Evolutionary conservation across 2,888 invertebrate species (phyloP), one percentile per base, ranked within the genome.

Genomic region (Oxytorus armatus): DNA sequence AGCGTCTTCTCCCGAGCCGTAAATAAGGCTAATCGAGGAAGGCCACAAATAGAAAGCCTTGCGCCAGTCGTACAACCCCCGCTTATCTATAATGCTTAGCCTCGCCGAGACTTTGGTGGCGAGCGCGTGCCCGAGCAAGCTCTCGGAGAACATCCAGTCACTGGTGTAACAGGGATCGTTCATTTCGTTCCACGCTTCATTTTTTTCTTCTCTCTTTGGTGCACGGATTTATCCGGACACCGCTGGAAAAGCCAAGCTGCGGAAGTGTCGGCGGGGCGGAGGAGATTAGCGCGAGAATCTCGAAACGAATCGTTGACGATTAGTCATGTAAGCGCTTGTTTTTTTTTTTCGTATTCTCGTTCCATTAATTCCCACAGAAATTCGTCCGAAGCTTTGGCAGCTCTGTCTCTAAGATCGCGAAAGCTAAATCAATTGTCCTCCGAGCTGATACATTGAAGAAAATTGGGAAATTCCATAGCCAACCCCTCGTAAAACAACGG

Each of bases 11-110:
- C n/a, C n/a, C 81, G 66, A 74, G 81, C 81, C 79, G 76, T 83
- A 86, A 87, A 86, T 83, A 86, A 84, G 79, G 68, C 85, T 83
- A 84, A 87, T 85, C 86, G 84, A 65, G 79, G 36, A 39, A 57
- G 75, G 66, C 82, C 81, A 61, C 68, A 84, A 87, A 87, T 85
- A 87, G 85, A 83, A 82, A 83, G 70, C 76, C 55, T 72, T 80
- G 69, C 74, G 75, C 53, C 78, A 59, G 75, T 72, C 72, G 59
- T 51, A 70, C n/a, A n/a, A n/a, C 61, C 11, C 21, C 16, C 47
- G 75, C 70, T 47, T 76, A 74, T 73, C 79, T 72, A 16, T 39
- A 65, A 51, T 77, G 79, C 80, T 82, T 72, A 77, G 77, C 73
- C 72, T 81, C 74, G 74, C n/a, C 77, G 81, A 69, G 74, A 81